Evolutionary conservation across 1,140 invertebrate genomes (phyloP).

Genomic region (Zaprionus lachaisei): DNA sequence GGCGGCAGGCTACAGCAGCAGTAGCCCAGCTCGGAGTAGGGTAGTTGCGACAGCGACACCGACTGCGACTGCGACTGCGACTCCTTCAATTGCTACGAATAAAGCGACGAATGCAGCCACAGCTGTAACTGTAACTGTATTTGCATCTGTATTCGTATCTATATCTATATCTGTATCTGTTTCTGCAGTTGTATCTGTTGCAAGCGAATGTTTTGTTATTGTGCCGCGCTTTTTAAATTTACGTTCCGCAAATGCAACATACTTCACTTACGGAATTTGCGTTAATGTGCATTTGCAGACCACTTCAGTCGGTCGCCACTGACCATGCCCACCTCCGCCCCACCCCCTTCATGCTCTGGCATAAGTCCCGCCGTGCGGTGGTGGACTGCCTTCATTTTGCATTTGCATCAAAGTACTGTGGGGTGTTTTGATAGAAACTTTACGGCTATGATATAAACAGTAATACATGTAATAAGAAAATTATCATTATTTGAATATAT

Average conservation of each 20-base stretch:
- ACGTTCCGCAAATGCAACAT: conserved; percentile 82
- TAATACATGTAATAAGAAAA: neutral
- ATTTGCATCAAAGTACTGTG: conserved; percentile 67
- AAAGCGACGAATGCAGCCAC: conserved; percentile 35
- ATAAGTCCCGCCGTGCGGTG: conserved; percentile 4
- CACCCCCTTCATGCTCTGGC: neutral
- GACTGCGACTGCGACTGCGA: conserved; percentile 2
- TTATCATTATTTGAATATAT: neutral
- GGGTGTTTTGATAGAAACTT: neutral
- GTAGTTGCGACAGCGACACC: neutral
- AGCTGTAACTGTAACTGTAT: conserved; percentile 56
- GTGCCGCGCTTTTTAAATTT: conserved; percentile 81
- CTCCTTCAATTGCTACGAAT: conserved; percentile 54
- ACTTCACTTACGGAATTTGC: conserved; percentile 83
- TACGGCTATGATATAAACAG: neutral
- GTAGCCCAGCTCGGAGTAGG: conserved; percentile 29
- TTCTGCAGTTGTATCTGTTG: conserved; percentile 8
- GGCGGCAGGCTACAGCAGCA: conserved; percentile 9
- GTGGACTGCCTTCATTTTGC: conserved; percentile 61
- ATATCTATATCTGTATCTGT: conserved; percentile 2
- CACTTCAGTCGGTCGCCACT: conserved; percentile 62
- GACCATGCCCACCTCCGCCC: neutral
- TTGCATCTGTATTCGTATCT: conserved; percentile 6
- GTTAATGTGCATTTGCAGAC: conserved; percentile 82
- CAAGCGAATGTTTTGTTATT: conserved; percentile 58